These are phyloP conservation scores for Diadromus collaris DNA, from an alignment of 2,888 invertebrate genomes.

Conservation along the genomic window DNA sequence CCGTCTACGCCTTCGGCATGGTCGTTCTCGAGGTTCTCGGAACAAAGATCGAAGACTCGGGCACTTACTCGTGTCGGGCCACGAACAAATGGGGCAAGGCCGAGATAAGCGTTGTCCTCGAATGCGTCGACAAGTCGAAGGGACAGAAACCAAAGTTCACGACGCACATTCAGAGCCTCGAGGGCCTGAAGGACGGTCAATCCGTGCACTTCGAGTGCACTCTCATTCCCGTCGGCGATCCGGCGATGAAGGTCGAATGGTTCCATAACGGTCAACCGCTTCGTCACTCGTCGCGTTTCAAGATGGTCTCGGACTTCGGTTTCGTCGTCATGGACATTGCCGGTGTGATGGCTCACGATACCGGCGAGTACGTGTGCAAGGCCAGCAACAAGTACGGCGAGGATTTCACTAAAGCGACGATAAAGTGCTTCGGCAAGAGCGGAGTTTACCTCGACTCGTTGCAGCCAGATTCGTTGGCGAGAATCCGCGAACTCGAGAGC, in stretches of 20 bases:
- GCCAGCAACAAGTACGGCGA: slow-evolving; percentile 96
- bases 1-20: slow-evolving; percentile 98
- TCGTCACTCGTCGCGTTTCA: slow-evolving; percentile 93
- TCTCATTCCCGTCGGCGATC: slow-evolving; percentile 96
- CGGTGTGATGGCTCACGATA: slow-evolving; percentile 96
- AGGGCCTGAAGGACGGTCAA: slow-evolving; percentile 94
- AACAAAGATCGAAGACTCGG: slow-evolving; percentile 95
- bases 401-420: slow-evolving; percentile 92
- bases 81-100: slow-evolving; percentile 95
- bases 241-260: slow-evolving; percentile 97
- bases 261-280: slow-evolving; percentile 96
- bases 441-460: slow-evolving; percentile 94
- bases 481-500: slow-evolving; percentile 93
- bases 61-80: slow-evolving; percentile 93
- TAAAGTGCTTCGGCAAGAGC: slow-evolving; percentile 91
- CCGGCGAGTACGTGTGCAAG: slow-evolving; percentile 95
- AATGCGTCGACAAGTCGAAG: slow-evolving; percentile 91
- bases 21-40: slow-evolving; percentile 98
- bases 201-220: slow-evolving; percentile 98
- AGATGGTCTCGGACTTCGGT: slow-evolving; percentile 97
- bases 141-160: slow-evolving; percentile 95
- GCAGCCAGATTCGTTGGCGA: slow-evolving; percentile 94
- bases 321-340: slow-evolving; percentile 97
- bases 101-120: slow-evolving; percentile 91
- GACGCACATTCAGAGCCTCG: slow-evolving; percentile 91